A percentile compares a stretch with the other conserved stretches of the same genome.
These are phyloP conservation scores for Pterois miles DNA, from an alignment of 2,797 vertebrate genomes.

Conservation along the genomic window DNA sequence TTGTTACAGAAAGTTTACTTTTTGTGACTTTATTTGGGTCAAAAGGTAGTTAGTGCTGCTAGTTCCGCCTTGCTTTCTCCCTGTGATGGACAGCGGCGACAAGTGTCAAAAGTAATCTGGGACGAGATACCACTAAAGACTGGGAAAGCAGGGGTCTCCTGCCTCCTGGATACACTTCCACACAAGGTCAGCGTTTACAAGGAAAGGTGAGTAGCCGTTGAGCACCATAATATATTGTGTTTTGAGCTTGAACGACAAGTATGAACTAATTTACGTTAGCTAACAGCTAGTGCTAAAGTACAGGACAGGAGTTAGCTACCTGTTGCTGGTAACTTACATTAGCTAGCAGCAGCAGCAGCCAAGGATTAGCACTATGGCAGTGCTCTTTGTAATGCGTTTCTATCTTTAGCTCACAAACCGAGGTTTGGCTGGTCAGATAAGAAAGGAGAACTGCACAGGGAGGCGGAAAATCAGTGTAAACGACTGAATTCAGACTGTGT, in stretches of 20 bases:
- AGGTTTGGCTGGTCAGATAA: background rate
- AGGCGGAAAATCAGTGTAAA: no score
- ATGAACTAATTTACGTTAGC: conserved; percentile 19
- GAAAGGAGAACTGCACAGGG: background rate
- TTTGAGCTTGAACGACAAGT: background rate
- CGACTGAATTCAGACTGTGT: background rate
- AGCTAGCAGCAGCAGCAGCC: conserved; percentile 11
- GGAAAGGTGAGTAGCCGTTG: conserved; percentile 36
- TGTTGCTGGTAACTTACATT: conserved; percentile 57
- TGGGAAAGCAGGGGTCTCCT: background rate
- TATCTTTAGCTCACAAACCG: conserved; percentile 9
- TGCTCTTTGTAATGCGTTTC: background rate
- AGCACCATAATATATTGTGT: fast-evolving
- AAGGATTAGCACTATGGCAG: conserved; percentile 52
- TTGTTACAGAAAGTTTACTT: conserved; percentile 17
- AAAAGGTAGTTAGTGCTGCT: conserved; percentile 41
- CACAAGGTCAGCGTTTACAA: no score
- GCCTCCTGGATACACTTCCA: background rate
- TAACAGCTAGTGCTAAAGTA: conserved; percentile 45
- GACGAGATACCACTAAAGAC: background rate
- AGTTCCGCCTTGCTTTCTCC: conserved; percentile 61
- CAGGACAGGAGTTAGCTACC: conserved; percentile 51
- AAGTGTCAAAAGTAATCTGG: conserved; percentile 64
- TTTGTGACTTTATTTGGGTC: conserved; percentile 8
- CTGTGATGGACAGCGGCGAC: conserved; percentile 55